Conservation (phyloP, 2,888 invertebrate species). For the Thyatira batis region DNA sequence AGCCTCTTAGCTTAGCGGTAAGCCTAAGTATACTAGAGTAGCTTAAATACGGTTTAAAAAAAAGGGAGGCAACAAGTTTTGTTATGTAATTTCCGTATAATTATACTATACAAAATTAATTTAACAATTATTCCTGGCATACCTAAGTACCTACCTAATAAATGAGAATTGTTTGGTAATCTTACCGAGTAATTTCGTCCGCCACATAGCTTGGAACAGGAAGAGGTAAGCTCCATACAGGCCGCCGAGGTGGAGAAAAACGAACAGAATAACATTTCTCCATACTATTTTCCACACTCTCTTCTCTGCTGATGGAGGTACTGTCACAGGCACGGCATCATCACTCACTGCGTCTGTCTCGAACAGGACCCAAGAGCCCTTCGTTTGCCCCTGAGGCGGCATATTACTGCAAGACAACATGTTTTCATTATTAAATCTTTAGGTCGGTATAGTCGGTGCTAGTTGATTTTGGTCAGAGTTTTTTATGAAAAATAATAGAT, state of each 20-base stretch:
- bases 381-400: constrained; percentile 69
- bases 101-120: not conserved
- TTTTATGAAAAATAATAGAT: too few species aligned
- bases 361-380: constrained; percentile 64
- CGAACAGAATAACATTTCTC: constrained; percentile 90
- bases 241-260: constrained; percentile 86
- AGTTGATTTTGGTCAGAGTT: too few species aligned
- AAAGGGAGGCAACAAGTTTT: not conserved
- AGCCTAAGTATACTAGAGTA: not conserved
- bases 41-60: not conserved
- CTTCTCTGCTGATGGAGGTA: constrained; percentile 76
- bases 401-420: constrained; percentile 43
- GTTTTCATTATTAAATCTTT: not conserved
- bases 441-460: too few species aligned
- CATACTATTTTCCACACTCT: constrained; percentile 86
- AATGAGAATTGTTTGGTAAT: constrained; percentile 4
- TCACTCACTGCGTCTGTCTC: constrained; percentile 63
- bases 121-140: too few species aligned
- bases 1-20: not conserved
- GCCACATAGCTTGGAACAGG: constrained; percentile 87
- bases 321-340: constrained; percentile 39
- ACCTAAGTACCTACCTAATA: not conserved
- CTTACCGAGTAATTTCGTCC: constrained; percentile 87
- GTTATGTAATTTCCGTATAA: not conserved
- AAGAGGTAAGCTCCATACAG: constrained; percentile 88